Conservation (phyloP, 2,888 invertebrate species). For the Carpatolechia fugitivella region DNA sequence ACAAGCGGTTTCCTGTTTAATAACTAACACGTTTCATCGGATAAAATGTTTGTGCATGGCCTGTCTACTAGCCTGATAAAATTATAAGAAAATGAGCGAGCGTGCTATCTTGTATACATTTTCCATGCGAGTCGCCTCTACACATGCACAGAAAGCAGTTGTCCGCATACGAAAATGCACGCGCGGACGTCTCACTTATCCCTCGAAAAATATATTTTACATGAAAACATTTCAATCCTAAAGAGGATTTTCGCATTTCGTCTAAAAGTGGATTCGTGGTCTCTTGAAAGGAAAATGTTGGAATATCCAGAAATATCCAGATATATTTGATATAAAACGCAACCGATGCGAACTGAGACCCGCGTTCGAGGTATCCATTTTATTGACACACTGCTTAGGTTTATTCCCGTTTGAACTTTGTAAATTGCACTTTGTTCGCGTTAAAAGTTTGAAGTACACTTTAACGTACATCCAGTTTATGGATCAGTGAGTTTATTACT, state of each 20-base stretch:
- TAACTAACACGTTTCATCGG: too few relatives aligned
- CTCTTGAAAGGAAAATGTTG: conserved; percentile 12
- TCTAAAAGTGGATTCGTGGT: conserved; percentile 17
- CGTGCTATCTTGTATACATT: not conserved
- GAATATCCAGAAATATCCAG: conserved; percentile 3
- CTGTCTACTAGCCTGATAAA: too few relatives aligned
- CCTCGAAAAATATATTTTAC: conserved; percentile 15
- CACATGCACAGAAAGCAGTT: not conserved
- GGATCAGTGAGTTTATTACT: not conserved
- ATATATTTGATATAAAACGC: conserved; percentile 20
- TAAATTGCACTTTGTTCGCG: not conserved
- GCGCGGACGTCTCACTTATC: conserved; percentile 4
- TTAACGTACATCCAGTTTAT: not conserved
- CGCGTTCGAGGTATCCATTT: conserved; percentile 11
- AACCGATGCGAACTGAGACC: conserved; percentile 10
- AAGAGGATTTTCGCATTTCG: conserved; percentile 22
- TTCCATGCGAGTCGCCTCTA: not conserved
- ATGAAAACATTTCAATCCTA: conserved; percentile 21
- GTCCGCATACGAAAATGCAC: not conserved
- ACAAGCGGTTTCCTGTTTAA: too few relatives aligned
- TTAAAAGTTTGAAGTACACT: not conserved
- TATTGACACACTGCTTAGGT: conserved; percentile 17
- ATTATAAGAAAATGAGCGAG: not conserved
- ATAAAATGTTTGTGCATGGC: too few relatives aligned
- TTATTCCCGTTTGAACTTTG: conserved; percentile 1